Base-by-base conservation (phyloP, 2,888 invertebrate species). In the Notodonta dromedarius region DNA sequence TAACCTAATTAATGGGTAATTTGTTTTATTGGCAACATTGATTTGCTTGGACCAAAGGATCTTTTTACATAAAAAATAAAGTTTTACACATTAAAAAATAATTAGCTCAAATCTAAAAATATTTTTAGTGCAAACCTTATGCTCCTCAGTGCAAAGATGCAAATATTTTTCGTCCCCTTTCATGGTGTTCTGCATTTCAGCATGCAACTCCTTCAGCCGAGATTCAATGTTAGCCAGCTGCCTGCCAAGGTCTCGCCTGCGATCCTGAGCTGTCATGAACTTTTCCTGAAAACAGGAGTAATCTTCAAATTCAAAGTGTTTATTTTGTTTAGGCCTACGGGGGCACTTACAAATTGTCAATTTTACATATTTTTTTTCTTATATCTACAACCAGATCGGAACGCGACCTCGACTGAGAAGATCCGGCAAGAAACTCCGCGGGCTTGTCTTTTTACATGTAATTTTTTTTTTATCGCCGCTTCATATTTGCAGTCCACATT, bases 81-180 rank as follows among this genome's bases (percentile, higher is more conserved):
- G 1, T 24, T 24, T 24, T 24, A 24, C n/a, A n/a, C n/a, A n/a
- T n/a, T n/a, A n/a, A n/a, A n/a, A n/a, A n/a, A n/a, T n/a, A 24
- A 24, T 24, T 1, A 24, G 24, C 24, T 24, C 4, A 11, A 16
- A 3, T 54, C n/a, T 46, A 11, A 32, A 44, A 35, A 46, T 9
- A 35, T 59, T 16, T n/a, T 44, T 5, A 8, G 35, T 14, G 8
- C 4, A 16, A 48, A 95, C 95, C 89, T 94, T 94, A 74, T 95
- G 95, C 78, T 95, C 96, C 78, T 96, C 95, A 1, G 95, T 96
- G 70, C 97, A 95, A 2, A 97, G 87, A 53, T 95, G 94, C 61
- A 97, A 87, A 84, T 97, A 98, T 68, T 95, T 94, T 66, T 97
- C 96, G 62, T 97, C 97, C 4, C 96, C 97, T 68, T 97, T 94